These are phyloP conservation scores for Takifugu rubripes DNA, from an alignment of 2,797 vertebrate species.

Conservation along the genomic window DNA sequence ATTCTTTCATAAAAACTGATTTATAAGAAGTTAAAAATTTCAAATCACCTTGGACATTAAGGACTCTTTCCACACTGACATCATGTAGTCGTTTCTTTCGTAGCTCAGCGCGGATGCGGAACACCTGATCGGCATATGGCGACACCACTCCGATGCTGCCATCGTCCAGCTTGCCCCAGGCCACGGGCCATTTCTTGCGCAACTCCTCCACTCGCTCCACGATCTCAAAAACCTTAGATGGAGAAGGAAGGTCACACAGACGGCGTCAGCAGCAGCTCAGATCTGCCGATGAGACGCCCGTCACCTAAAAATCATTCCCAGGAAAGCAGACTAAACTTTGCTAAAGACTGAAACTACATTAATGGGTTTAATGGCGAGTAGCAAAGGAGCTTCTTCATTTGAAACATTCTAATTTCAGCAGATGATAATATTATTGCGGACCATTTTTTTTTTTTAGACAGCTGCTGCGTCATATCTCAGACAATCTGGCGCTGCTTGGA, in stretches of 20 bases:
- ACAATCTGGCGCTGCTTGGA: constrained; percentile 40
- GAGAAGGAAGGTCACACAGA: not conserved
- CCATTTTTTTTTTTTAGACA: constrained; percentile 10
- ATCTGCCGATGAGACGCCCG: not conserved
- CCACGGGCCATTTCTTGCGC: constrained; percentile 95
- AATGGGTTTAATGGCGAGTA: no score
- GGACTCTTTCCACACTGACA: constrained; percentile 96
- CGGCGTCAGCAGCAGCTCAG: not conserved
- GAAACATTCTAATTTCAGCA: constrained; percentile 12
- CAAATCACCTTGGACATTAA: constrained; percentile 94
- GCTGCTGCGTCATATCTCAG: constrained; percentile 4
- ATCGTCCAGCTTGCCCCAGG: constrained; percentile 97
- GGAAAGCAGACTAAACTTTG: not conserved
- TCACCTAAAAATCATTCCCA: not conserved
- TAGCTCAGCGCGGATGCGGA: constrained; percentile 94
- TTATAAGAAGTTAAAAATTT: not conserved
- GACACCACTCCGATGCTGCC: constrained; percentile 98
- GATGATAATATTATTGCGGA: constrained; percentile 25
- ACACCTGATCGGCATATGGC: constrained; percentile 96
- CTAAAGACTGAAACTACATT: no score
- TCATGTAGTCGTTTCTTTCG: constrained; percentile 96
- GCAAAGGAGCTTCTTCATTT: no score
- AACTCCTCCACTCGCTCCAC: constrained; percentile 97
- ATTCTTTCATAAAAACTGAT: no score
- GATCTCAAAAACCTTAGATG: constrained; percentile 93